Conservation (phyloP, 2,888 invertebrate genomes). For the Dendrolimus pini region DNA sequence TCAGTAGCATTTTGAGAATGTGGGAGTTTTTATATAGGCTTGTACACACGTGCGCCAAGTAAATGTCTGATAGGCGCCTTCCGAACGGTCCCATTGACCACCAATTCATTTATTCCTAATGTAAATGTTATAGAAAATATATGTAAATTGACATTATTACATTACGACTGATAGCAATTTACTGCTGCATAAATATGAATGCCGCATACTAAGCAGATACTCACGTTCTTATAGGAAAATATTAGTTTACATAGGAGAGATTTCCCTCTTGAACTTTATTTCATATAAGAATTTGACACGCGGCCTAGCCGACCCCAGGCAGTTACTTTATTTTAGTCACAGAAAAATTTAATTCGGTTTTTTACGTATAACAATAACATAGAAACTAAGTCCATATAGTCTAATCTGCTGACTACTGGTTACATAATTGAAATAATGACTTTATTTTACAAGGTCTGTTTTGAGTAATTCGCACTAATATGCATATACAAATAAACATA, state of each 20-base stretch:
- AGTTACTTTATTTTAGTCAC: no score
- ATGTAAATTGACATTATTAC: constrained; percentile 71
- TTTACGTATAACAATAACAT: no score
- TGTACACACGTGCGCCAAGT: neutral
- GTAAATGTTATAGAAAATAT: constrained; percentile 72
- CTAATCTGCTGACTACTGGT: no score
- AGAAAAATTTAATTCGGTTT: no score
- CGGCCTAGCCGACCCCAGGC: no score
- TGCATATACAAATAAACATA: no score
- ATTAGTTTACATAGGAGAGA: neutral
- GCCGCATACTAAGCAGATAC: constrained; percentile 41
- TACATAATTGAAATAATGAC: no score
- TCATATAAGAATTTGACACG: no score
- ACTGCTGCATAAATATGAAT: constrained; percentile 60
- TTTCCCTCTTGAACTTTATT: neutral
- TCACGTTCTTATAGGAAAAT: constrained; percentile 13
- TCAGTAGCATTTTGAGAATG: neutral
- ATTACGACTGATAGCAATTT: constrained; percentile 62
- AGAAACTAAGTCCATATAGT: no score
- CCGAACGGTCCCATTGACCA: constrained; percentile 27
- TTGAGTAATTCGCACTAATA: no score
- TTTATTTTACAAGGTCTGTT: no score
- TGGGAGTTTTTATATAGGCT: neutral
- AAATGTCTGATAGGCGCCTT: neutral
- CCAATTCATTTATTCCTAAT: constrained; percentile 66